Conservation (phyloP, 35 echinoderm and acorn worm species). For the Anneissia japonica region DNA sequence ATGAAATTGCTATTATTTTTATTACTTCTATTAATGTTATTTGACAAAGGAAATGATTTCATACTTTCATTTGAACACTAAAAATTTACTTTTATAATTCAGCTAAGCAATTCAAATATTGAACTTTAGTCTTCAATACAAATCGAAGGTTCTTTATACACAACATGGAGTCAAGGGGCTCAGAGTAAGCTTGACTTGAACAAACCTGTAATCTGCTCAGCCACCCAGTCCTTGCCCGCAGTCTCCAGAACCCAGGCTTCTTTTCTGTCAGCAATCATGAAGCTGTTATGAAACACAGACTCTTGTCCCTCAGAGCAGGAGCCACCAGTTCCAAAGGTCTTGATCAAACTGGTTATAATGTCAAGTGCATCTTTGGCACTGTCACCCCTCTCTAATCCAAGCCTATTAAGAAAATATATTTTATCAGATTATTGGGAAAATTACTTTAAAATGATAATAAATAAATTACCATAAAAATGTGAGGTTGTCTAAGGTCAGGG, state of each 20-base stretch:
- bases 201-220: constrained; percentile 47
- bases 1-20: no score
- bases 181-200: no score
- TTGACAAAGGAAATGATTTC: no score
- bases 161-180: no score
- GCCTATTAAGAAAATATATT: constrained; percentile 18
- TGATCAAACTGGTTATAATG: constrained; percentile 40
- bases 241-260: constrained; percentile 62
- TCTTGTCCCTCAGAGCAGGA: constrained; percentile 32
- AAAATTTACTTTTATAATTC: no score
- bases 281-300: constrained; percentile 33
- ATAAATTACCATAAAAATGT: not conserved
- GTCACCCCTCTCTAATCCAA: constrained; percentile 50
- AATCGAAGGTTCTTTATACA: no score
- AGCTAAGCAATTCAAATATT: no score
- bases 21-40: no score
- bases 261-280: constrained; percentile 40
- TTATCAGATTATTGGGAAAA: not conserved
- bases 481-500: not conserved
- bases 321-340: constrained; percentile 53
- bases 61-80: no score
- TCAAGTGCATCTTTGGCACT: constrained; percentile 57
- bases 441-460: not conserved
- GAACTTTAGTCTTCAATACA: no score
- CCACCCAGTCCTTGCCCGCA: constrained; percentile 52